A percentile compares a stretch with the other conserved stretches of the same genome.
Conservation (phyloP, 1,140 invertebrate genomes). For the Trichonephila inaurata region DNA sequence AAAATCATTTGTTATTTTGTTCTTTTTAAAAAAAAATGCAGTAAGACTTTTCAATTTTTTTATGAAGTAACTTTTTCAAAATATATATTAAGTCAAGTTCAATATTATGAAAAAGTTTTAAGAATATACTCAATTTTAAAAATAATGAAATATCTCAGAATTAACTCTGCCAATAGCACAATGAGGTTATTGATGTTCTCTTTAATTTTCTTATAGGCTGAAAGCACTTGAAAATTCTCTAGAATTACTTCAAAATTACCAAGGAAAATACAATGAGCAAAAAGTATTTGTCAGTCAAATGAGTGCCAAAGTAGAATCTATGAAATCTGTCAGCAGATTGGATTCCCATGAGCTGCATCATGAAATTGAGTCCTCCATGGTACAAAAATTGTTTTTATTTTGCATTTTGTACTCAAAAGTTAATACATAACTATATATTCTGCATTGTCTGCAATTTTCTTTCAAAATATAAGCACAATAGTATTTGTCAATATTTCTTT, state of each 20-base stretch:
- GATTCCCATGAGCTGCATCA: slow-evolving; percentile 63
- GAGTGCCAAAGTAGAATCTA: slow-evolving; percentile 70
- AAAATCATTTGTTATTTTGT: too few species aligned
- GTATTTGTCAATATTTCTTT: too few species aligned
- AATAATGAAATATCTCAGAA: too few species aligned
- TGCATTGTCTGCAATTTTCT: neutral
- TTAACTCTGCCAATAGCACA: too few species aligned
- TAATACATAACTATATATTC: neutral
- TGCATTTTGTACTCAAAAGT: neutral
- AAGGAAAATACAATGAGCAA: slow-evolving; percentile 71
- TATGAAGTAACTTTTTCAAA: too few species aligned
- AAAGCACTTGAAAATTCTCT: slow-evolving; percentile 69
- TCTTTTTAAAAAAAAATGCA: too few species aligned
- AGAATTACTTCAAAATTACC: slow-evolving; percentile 63
- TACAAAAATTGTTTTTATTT: neutral
- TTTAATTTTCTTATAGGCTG: slow-evolving; percentile 36
- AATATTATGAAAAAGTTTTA: too few species aligned
- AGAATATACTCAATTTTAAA: too few species aligned
- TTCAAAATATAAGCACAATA: neutral
- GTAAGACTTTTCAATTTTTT: too few species aligned
- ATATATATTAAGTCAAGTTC: too few species aligned
- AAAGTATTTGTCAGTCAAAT: slow-evolving; percentile 73
- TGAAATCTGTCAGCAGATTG: slow-evolving; percentile 68
- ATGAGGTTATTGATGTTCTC: too few species aligned
- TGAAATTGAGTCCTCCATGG: slow-evolving; percentile 69